Base-by-base conservation (phyloP, 1,140 invertebrate species). In the Homalodisca vitripennis region DNA sequence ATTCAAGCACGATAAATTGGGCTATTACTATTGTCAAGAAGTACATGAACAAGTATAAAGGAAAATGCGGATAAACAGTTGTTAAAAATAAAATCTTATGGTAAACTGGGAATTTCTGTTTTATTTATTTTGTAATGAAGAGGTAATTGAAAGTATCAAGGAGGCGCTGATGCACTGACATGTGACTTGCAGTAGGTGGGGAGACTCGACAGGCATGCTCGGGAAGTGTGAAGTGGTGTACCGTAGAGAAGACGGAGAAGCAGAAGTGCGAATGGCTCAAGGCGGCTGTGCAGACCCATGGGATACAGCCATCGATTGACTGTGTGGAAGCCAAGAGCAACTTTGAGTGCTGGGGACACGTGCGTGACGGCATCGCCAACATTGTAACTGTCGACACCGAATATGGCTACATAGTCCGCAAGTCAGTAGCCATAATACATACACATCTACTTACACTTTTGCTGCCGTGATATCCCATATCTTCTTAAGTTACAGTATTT, bases 381-480 rank as follows among this genome's bases (percentile, higher is more conserved):
- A 79, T 92, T 65, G 84, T 90, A 17, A 83, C 83, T 1, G 78
- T 88, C 0, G 87, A 89, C 48, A 84, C 88, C 0, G 89, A 90
- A 73, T 87, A 88, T 71, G 88, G 89, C 53, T 90, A 86, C 74
- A 77, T 88, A 29, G 87, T 87, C n/a, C 85, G 88, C 76, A 80
- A 84, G 84, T 91, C 80, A n/a, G n/a, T n/a, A n/a, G n/a, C n/a
- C n/a, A n/a, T n/a, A n/a, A n/a, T n/a, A n/a, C n/a, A n/a, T n/a
- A n/a, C n/a, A n/a, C n/a, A n/a, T n/a, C n/a, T n/a, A n/a, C n/a
- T n/a, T n/a, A n/a, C n/a, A n/a, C n/a, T n/a, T n/a, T n/a, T n/a
- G n/a, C n/a, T n/a, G n/a, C n/a, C n/a, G n/a, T n/a, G n/a, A n/a
- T n/a, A n/a, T n/a, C n/a, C n/a, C n/a, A n/a, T n/a, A n/a, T n/a